Evolutionary conservation across 2,113 vertebrate genomes (phyloP).

Genomic region (Nothoprocta perdicaria): DNA sequence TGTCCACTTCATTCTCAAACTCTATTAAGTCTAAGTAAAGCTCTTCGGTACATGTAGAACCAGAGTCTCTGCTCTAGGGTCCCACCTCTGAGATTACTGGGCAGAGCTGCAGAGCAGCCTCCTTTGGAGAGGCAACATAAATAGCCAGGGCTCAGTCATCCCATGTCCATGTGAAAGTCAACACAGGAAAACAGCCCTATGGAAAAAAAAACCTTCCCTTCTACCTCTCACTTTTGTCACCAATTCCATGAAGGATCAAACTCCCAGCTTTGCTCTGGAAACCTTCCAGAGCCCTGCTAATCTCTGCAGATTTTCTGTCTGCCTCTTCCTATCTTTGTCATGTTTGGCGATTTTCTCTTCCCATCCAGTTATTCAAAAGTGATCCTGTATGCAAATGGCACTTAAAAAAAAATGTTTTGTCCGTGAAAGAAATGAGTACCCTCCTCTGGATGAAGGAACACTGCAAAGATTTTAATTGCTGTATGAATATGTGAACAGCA

Average conservation of each 20-base stretch:
- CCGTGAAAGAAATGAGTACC: not conserved
- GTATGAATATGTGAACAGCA: not conserved
- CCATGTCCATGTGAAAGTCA: not conserved
- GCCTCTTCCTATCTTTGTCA: constrained; percentile 56
- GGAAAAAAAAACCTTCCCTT: constrained; percentile 27
- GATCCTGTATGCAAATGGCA: not conserved
- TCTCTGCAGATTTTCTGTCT: constrained; percentile 45
- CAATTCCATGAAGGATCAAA: not conserved
- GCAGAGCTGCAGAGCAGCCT: not conserved
- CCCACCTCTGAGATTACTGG: not conserved
- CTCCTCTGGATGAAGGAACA: not conserved
- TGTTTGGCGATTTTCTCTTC: constrained; percentile 35
- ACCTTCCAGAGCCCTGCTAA: constrained; percentile 41
- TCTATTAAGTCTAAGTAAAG: accelerated
- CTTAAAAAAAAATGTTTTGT: not conserved
- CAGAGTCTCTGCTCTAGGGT: not conserved
- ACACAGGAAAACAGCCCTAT: constrained; percentile 44
- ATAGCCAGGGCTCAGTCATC: not conserved
- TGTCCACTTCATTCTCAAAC: not conserved
- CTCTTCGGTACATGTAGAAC: not conserved
- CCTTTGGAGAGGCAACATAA: not conserved
- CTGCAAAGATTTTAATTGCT: not conserved
- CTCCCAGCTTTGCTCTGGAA: constrained; percentile 50
- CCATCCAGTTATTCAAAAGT: not conserved
- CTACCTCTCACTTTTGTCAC: constrained; percentile 19